Evolutionary conservation across 2,797 vertebrate genomes (phyloP).

Genomic region (Bradypus variegatus): DNA sequence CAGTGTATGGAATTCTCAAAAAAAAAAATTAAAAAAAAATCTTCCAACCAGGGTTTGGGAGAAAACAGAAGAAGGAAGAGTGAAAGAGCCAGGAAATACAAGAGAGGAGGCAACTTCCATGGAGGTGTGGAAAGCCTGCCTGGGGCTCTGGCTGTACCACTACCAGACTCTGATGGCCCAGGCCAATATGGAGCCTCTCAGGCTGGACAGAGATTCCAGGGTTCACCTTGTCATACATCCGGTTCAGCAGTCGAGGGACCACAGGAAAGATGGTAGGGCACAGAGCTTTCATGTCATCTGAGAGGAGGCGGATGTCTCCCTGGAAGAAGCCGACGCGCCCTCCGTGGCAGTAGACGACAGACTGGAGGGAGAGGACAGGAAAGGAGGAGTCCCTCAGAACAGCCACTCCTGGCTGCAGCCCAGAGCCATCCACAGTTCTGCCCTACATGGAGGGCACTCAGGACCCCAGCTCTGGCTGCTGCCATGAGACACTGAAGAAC

Average conservation of each 20-base stretch:
- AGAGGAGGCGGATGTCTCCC: slow-evolving; percentile 94
- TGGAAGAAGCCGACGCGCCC: slow-evolving; percentile 97
- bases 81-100: not conserved
- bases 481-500: not conserved
- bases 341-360: slow-evolving; percentile 95
- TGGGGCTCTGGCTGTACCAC: not conserved
- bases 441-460: not conserved
- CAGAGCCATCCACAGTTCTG: not conserved
- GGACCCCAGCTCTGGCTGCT: not conserved
- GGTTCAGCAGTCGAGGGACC: slow-evolving; percentile 93
- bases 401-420: not conserved
- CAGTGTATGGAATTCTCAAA: not conserved
- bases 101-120: not conserved
- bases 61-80: not conserved
- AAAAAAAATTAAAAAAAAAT: not conserved
- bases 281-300: slow-evolving; percentile 95
- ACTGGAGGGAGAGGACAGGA: slow-evolving; percentile 71
- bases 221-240: slow-evolving; percentile 97
- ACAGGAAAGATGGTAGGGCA: slow-evolving; percentile 95
- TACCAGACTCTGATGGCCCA: not conserved
- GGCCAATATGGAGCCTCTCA: not conserved
- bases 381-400: not conserved
- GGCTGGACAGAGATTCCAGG: not conserved
- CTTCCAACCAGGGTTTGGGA: not conserved
- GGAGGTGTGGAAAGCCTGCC: not conserved